Evolutionary conservation across 2,888 invertebrate species (phyloP).

Genomic region (Agonum fuliginosum): DNA sequence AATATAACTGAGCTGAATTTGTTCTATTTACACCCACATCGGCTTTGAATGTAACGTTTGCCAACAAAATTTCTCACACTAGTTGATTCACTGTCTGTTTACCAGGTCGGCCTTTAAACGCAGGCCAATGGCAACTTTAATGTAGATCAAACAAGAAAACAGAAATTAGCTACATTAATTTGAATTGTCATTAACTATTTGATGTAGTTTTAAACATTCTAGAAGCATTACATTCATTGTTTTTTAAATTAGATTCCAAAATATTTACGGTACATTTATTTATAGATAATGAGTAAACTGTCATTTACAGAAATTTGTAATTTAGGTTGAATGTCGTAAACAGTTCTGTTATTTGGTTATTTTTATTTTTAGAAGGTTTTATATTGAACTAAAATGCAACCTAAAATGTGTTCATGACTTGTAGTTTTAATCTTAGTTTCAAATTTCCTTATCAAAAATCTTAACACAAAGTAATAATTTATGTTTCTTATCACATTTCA

Average conservation of each 20-base stretch:
- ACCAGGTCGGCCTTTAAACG: not conserved
- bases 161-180: not conserved
- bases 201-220: not conserved
- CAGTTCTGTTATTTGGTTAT: too few relatives aligned
- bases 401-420: too few relatives aligned
- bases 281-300: not conserved
- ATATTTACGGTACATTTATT: not conserved
- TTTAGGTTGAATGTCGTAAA: too few relatives aligned
- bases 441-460: not conserved
- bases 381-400: too few relatives aligned
- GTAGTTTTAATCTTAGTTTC: too few relatives aligned
- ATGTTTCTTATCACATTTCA: not conserved
- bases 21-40: slow-evolving; percentile 42
- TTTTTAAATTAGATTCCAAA: not conserved
- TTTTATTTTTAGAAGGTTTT: too few relatives aligned
- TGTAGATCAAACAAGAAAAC: not conserved
- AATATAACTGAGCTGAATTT: slow-evolving; percentile 26
- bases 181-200: not conserved
- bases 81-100: slow-evolving; percentile 35
- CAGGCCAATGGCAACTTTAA: not conserved
- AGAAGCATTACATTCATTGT: not conserved
- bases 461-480: not conserved
- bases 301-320: not conserved
- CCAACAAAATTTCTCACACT: slow-evolving; percentile 33
- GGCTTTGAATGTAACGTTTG: not conserved